Conservation (phyloP, 2,113 vertebrate genomes). For the Nannobrachium achirus region DNA sequence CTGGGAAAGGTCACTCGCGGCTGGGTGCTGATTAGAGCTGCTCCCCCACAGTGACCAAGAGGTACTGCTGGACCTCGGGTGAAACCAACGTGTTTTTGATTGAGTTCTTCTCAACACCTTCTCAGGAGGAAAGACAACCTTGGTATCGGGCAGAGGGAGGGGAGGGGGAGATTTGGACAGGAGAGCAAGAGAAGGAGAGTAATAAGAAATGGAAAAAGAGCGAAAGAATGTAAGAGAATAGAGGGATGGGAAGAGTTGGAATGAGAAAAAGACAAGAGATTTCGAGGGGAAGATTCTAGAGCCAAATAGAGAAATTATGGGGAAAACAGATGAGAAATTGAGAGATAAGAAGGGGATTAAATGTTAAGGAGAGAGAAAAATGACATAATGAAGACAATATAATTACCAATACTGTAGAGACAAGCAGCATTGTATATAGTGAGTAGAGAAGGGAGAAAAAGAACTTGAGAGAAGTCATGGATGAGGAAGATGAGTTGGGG, state of each 20-base stretch:
- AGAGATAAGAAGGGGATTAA: no score
- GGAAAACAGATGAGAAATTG: background rate
- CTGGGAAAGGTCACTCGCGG: conserved; percentile 79
- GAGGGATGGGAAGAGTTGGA: conserved; percentile 13
- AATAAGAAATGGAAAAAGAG: no score
- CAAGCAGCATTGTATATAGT: no score
- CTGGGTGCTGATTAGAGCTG: conserved; percentile 79
- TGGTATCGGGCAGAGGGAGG: background rate
- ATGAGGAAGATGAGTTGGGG: no score
- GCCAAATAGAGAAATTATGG: background rate
- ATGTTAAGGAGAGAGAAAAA: background rate
- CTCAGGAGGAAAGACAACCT: conserved; percentile 29
- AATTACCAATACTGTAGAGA: background rate
- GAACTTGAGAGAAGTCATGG: no score
- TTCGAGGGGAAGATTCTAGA: background rate
- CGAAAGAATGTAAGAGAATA: background rate
- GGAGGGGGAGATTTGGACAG: background rate
- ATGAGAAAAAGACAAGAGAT: conserved; percentile 10
- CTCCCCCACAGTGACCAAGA: conserved; percentile 57
- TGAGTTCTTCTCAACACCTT: conserved; percentile 47
- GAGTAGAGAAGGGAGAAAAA: no score
- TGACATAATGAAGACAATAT: background rate
- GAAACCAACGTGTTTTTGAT: conserved; percentile 62
- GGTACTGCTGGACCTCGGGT: conserved; percentile 52
- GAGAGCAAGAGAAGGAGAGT: no score